A percentile compares a stretch with the other conserved stretches of the same genome.
These are phyloP conservation scores for Acipenser ruthenus DNA, from an alignment of 2,797 vertebrate genomes.

Conservation along the genomic window DNA sequence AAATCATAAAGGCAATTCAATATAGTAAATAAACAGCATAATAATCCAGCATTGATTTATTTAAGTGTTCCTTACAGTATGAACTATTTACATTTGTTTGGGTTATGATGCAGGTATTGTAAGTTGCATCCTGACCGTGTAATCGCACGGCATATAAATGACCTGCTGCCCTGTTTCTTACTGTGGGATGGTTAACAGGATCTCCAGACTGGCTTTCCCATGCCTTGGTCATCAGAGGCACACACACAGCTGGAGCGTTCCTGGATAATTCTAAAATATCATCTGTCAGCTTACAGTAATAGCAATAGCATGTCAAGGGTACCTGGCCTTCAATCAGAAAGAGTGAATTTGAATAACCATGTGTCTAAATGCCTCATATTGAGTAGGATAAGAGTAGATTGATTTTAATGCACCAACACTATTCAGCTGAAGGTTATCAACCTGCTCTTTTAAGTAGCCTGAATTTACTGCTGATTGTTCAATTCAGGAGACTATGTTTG, in stretches of 20 bases:
- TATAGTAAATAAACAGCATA: too few relatives aligned
- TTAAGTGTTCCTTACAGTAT: too few relatives aligned
- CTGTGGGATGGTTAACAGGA: too few relatives aligned
- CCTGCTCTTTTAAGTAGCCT: not conserved
- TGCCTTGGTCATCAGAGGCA: not conserved
- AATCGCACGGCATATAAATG: too few relatives aligned
- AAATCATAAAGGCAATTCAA: too few relatives aligned
- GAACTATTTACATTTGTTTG: too few relatives aligned
- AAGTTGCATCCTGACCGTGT: too few relatives aligned
- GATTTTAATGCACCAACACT: not conserved
- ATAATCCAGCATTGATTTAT: too few relatives aligned
- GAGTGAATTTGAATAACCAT: not conserved
- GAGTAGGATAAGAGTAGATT: not conserved
- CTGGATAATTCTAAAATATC: not conserved
- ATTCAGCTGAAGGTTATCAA: not conserved
- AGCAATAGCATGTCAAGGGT: slow-evolving; percentile 1
- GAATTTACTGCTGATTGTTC: not conserved
- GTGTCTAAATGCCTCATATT: not conserved
- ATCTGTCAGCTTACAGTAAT: slow-evolving; percentile 1
- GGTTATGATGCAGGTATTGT: too few relatives aligned
- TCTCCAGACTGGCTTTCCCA: not conserved
- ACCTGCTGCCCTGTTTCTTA: too few relatives aligned
- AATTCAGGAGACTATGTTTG: too few relatives aligned
- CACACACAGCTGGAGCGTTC: not conserved
- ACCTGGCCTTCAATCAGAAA: not conserved